Evolutionary conservation across 1,140 invertebrate species (phyloP).

Genomic region (Palaemon carinicauda): DNA sequence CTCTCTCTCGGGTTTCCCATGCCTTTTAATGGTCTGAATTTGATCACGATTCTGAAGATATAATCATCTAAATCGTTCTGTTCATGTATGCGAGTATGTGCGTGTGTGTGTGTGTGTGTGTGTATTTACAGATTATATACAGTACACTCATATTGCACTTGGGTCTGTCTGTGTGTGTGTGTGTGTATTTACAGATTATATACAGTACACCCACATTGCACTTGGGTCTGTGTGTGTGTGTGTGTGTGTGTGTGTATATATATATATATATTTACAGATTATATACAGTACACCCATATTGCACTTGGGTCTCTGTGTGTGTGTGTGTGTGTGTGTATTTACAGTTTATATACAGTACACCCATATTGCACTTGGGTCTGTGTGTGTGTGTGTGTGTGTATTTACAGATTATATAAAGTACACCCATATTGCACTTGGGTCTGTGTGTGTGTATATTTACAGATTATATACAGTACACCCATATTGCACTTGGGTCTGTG

Average conservation of each 20-base stretch:
- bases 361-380: neutral
- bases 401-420: neutral
- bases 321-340: constrained; percentile 8
- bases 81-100: too few species aligned
- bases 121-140: neutral
- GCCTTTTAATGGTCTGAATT: neutral
- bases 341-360: too few species aligned
- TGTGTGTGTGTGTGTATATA: constrained; percentile 19
- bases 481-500: neutral
- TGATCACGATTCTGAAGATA: neutral
- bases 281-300: neutral
- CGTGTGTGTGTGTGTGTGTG: too few species aligned
- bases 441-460: neutral
- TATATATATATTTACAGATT: neutral
- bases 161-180: constrained; percentile 4
- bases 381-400: constrained; percentile 18
- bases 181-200: neutral
- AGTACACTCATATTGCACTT: neutral
- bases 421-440: neutral
- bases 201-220: neutral
- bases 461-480: too few species aligned
- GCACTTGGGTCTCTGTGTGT: neutral
- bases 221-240: constrained; percentile 4
- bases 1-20: neutral
- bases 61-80: neutral